Conservation (phyloP, 2,113 vertebrate genomes). For the Thryonomys swinderianus region DNA sequence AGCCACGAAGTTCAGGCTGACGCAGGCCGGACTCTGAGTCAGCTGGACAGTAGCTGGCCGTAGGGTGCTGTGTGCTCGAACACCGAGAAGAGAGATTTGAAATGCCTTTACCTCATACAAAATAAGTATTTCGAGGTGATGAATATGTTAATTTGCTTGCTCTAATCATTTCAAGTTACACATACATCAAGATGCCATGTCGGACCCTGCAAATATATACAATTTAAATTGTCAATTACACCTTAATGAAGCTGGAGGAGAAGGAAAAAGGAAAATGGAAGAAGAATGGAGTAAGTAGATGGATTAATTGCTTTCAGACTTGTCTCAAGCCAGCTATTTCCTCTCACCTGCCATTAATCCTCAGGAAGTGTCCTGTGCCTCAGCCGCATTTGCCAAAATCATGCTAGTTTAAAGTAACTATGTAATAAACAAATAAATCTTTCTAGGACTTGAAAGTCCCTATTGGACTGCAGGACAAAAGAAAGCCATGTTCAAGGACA, state of each 20-base stretch:
- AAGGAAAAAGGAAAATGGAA: not conserved
- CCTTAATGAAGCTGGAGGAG: not conserved
- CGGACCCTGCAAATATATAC: not conserved
- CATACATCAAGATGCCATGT: not conserved
- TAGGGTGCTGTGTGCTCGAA: not conserved
- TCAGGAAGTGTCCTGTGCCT: conserved; percentile 38
- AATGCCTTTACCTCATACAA: not conserved
- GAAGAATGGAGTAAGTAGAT: not conserved
- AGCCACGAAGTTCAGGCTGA: not conserved
- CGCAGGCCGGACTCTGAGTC: not conserved
- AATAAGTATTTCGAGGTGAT: not conserved
- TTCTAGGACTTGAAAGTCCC: conserved; percentile 24
- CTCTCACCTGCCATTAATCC: conserved; percentile 64
- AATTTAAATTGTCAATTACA: not conserved
- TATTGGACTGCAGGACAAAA: not conserved
- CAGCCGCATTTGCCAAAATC: conserved; percentile 25
- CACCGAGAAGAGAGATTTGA: not conserved
- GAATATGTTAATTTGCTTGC: not conserved
- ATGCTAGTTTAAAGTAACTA: conserved; percentile 51
- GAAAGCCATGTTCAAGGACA: not conserved
- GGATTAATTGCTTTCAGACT: conserved; percentile 63
- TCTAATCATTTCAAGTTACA: not conserved
- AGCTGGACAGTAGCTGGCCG: not conserved
- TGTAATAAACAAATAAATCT: conserved; percentile 54
- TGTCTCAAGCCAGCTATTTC: conserved; percentile 64